A percentile compares a stretch with the other conserved stretches of the same genome.
Conservation (phyloP, 2,797 vertebrate genomes). For the Scleropages formosus region DNA sequence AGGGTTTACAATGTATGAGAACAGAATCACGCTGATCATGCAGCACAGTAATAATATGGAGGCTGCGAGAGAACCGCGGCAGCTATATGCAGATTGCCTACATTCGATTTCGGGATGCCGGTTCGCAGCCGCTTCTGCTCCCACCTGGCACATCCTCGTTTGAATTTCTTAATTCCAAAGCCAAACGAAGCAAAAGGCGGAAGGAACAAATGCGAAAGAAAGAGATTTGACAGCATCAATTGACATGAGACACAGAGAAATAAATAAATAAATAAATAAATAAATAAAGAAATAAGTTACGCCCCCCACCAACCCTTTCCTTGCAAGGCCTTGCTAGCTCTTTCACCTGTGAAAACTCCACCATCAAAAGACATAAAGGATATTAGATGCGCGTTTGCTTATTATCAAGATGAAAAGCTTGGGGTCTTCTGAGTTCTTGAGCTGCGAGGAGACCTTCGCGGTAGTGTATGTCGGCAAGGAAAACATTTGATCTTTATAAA, state of each 20-base stretch:
- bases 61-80: too few species aligned
- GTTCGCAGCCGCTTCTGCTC: background rate
- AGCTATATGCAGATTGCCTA: background rate
- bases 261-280: too few species aligned
- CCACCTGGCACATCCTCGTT: background rate
- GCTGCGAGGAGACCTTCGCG: slow-evolving; percentile 81
- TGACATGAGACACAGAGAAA: too few species aligned
- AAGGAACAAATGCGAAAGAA: background rate
- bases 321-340: slow-evolving; percentile 68
- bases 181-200: background rate
- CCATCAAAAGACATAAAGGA: slow-evolving; percentile 83
- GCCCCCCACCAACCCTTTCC: slow-evolving; percentile 24
- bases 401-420: slow-evolving; percentile 81
- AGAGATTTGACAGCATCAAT: background rate
- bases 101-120: background rate
- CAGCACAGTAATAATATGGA: too few species aligned
- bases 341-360: slow-evolving; percentile 74
- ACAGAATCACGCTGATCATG: too few species aligned
- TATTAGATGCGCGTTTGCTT: slow-evolving; percentile 82
- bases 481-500: slow-evolving; percentile 80
- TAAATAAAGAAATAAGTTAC: background rate
- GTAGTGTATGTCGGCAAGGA: slow-evolving; percentile 83
- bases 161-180: background rate
- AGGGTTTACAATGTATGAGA: too few species aligned
- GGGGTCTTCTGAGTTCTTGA: slow-evolving; percentile 81